Conservation (phyloP, 2,797 vertebrate genomes). For the Tiaroga cobitis region DNA sequence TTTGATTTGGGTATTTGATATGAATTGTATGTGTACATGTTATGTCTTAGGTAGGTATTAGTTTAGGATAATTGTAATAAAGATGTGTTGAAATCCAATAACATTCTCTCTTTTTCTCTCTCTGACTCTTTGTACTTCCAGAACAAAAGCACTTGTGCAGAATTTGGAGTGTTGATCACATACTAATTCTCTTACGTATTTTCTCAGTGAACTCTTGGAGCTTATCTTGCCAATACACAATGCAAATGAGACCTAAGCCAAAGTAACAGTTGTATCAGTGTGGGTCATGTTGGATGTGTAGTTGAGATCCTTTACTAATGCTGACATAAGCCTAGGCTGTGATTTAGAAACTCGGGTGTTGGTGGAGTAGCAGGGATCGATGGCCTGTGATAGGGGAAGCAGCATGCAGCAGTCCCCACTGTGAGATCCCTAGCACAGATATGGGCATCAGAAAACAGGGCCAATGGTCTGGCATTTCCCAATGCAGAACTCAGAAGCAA, state of each 20-base stretch:
- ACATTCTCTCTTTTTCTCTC: background rate
- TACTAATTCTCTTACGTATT: constrained; percentile 42
- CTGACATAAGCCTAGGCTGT: constrained; percentile 65
- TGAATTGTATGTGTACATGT: background rate
- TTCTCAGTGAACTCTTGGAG: constrained; percentile 17
- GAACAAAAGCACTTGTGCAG: constrained; percentile 5
- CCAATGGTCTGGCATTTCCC: background rate
- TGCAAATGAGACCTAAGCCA: constrained; percentile 38
- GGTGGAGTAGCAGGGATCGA: constrained; percentile 63
- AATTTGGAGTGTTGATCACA: constrained; percentile 21
- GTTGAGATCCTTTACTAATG: constrained; percentile 63
- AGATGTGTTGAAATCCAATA: background rate
- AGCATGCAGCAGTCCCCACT: constrained; percentile 25
- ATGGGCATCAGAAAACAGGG: constrained; percentile 46
- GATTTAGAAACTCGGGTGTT: constrained; percentile 60
- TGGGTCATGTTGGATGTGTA: constrained; percentile 59
- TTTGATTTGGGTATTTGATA: background rate
- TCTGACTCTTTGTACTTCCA: background rate
- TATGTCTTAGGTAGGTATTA: background rate
- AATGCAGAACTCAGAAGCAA: constrained; percentile 16
- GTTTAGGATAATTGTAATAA: background rate
- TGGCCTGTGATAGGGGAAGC: constrained; percentile 58
- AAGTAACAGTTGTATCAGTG: constrained; percentile 50
- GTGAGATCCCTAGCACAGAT: constrained; percentile 23
- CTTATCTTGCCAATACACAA: constrained; percentile 41